Evolutionary conservation across 1,140 invertebrate species (phyloP), one percentile per base, ranked within the genome.

Genomic region (Saccostrea cuccullata): DNA sequence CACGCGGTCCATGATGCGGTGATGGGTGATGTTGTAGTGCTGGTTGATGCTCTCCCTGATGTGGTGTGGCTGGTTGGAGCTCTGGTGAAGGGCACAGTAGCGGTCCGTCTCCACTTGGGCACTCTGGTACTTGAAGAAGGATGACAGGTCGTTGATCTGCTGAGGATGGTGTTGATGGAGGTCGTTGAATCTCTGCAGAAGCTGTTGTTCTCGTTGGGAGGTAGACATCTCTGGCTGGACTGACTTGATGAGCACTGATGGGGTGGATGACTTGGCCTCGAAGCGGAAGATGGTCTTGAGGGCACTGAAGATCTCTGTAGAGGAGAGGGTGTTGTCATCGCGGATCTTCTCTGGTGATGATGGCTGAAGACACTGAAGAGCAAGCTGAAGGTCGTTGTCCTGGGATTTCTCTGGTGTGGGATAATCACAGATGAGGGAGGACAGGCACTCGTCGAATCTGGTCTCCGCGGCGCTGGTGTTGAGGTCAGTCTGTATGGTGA

Each of bases 1-100:
- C 11, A 92, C 91, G 23, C 91, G 83, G 86, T 92, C 90, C 87
- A 92, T 91, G 6, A 91, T 89, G n/a, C 86, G 85, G 26, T 91
- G 89, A 67, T 90, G 86, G 70, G 90, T 85, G 73, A 88, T 87
- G 82, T 92, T 90, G 84, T 90, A 92, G 89, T 91, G 89, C 26
- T 85, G 56, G 55, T 91, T 90, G 5, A 92, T 55, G 40, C 86
- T 88, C 20, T 56, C 67, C 11, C 84, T 82, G 55, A 91, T 89
- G 77, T 88, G 89, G n/a, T 67, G 70, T 3, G 67, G 55, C 5
- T 86, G 90, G 56, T 90, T 87, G n/a, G 90, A 82, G 60, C 86
- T 86, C 67, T 89, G 86, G 55, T 90, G 90, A 13, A 92, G 83
- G 26, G 70, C 90, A 15, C 89, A 89, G 73, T 89, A 91, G n/a